phyloP scores from a whole-genome alignment of 2,113 vertebrate species.

The Laterallus jamaicensis region DNA sequence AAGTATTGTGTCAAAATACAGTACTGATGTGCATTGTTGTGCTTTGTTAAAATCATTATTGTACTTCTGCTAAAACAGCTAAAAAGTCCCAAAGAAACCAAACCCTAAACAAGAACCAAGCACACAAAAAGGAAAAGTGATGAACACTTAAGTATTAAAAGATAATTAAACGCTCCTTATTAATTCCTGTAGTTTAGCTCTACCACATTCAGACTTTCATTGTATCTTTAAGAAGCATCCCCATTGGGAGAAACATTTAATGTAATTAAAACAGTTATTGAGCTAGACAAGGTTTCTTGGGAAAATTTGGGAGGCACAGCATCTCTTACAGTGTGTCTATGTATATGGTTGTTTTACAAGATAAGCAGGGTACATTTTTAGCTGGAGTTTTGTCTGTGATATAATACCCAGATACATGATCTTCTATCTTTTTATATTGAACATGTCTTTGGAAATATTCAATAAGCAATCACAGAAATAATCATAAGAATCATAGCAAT shows the following conservation, averaged over 20 bases:
- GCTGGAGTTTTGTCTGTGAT: not conserved
- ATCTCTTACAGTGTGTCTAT: not conserved
- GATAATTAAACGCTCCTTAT: not conserved
- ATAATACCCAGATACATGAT: not conserved
- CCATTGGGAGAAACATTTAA: not conserved
- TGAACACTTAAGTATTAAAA: not conserved
- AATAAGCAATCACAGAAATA: not conserved
- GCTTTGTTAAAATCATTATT: not conserved
- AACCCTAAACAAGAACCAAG: too few relatives aligned
- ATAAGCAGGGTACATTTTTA: not conserved
- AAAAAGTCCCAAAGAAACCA: rapidly evolving
- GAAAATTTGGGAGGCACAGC: not conserved
- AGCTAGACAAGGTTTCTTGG: not conserved
- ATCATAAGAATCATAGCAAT: not conserved
- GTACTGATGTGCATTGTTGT: not conserved
- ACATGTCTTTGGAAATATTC: not conserved
- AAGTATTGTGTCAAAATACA: not conserved
- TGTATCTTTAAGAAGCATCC: not conserved
- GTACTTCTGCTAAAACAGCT: not conserved
- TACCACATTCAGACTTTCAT: not conserved
- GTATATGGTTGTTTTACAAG: not conserved
- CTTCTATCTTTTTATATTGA: not conserved
- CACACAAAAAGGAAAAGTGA: not conserved
- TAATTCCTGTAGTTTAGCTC: not conserved
- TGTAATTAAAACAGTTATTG: not conserved